phyloP scores from a whole-genome alignment of 2,797 vertebrate genomes.

The Orientallactaga sibirica region DNA sequence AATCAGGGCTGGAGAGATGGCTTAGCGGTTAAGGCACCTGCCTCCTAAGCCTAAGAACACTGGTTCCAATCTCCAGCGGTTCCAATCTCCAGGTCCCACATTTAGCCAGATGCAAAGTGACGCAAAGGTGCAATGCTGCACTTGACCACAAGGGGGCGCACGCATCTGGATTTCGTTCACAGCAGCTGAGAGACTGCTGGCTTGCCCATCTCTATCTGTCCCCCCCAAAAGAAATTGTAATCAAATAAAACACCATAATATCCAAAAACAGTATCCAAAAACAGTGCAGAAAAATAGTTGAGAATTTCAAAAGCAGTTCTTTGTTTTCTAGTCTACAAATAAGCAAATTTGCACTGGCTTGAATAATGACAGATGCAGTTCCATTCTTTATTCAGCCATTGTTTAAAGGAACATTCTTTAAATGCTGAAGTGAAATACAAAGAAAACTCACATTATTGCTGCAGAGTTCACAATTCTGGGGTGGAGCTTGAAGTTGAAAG shows the following conservation, averaged over 20 bases:
- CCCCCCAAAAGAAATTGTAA: too few relatives aligned
- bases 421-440: slow-evolving; percentile 20
- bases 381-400: not conserved
- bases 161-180: too few relatives aligned
- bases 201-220: too few relatives aligned
- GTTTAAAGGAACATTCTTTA: slow-evolving; percentile 41
- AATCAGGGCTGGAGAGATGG: not conserved
- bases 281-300: not conserved
- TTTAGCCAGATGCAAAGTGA: too few relatives aligned
- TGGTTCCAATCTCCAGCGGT: too few relatives aligned
- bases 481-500: not conserved
- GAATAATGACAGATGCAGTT: not conserved
- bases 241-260: not conserved
- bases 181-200: too few relatives aligned
- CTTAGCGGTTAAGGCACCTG: too few relatives aligned
- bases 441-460: not conserved
- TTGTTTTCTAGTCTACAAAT: not conserved
- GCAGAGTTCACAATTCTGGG: not conserved
- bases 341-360: not conserved
- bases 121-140: too few relatives aligned
- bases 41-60: too few relatives aligned
- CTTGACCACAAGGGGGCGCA: too few relatives aligned
- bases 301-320: not conserved
- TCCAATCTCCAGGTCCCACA: too few relatives aligned
- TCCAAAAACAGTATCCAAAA: not conserved